A percentile compares a stretch with the other conserved stretches of the same genome.
Conservation (phyloP, 2,888 invertebrate species). For the Chelonus formosanus region DNA sequence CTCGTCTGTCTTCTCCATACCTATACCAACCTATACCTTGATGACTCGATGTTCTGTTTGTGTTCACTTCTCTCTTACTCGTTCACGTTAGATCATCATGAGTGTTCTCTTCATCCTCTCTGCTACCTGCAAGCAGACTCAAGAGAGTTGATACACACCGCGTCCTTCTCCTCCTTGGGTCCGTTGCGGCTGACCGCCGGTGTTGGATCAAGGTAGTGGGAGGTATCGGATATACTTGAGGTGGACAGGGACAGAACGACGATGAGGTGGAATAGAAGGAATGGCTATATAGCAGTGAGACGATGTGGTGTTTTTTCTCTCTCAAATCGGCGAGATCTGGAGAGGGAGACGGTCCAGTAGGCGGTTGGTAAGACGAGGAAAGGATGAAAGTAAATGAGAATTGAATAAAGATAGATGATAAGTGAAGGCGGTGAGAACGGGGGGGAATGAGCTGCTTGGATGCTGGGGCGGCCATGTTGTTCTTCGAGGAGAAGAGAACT, state of each 20-base stretch:
- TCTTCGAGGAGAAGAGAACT: conserved; percentile 67
- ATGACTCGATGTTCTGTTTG: conserved; percentile 59
- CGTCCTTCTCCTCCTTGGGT: conserved; percentile 2
- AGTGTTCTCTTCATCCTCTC: not conserved
- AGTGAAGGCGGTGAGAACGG: conserved; percentile 36
- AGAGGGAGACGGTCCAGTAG: conserved; percentile 35
- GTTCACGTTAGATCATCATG: conserved; percentile 33
- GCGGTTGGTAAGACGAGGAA: conserved; percentile 29
- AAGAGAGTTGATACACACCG: conserved; percentile 20
- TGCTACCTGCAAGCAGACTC: not conserved
- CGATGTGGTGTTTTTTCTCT: not conserved
- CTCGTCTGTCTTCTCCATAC: not conserved
- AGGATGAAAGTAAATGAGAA: conserved; percentile 28
- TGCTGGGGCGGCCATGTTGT: conserved; percentile 75
- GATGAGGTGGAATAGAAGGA: conserved; percentile 34
- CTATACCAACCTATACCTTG: conserved; percentile 45
- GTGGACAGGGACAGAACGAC: conserved; percentile 65
- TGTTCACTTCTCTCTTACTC: conserved; percentile 35
- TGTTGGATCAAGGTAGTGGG: conserved; percentile 22
- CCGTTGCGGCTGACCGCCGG: conserved; percentile 22
- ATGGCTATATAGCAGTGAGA: conserved; percentile 36
- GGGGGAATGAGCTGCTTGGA: conserved; percentile 62
- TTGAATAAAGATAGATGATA: conserved; percentile 49
- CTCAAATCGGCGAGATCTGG: not conserved
- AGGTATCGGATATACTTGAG: conserved; percentile 57